Evolutionary conservation across 2,797 vertebrate species (phyloP).

Genomic region (Gymnoscopelus microlampas): DNA sequence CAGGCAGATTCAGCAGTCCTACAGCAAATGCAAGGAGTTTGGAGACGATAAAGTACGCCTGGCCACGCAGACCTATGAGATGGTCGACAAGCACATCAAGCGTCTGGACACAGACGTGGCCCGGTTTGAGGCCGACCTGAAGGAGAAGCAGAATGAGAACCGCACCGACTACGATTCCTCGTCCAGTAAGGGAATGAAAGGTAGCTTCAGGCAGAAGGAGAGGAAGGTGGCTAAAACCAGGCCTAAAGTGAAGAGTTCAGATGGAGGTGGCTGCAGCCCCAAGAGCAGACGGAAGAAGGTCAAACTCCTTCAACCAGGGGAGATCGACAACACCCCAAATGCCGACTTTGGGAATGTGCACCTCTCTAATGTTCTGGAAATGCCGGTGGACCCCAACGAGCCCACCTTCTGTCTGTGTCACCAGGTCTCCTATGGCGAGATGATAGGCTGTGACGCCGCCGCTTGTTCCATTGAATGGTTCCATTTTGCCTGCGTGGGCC

Average conservation of each 20-base stretch:
- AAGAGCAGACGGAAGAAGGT: constrained; percentile 94
- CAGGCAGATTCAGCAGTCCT: constrained; percentile 95
- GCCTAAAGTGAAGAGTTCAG: constrained; percentile 95
- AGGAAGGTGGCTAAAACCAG: constrained; percentile 92
- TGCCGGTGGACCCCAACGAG: constrained; percentile 99
- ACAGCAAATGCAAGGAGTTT: constrained; percentile 97
- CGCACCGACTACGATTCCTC: constrained; percentile 93
- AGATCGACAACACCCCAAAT: constrained; percentile 87
- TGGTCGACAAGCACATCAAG: constrained; percentile 98
- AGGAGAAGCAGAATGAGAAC: constrained; percentile 97
- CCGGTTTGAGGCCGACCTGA: constrained; percentile 95
- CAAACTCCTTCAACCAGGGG: constrained; percentile 88
- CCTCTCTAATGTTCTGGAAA: constrained; percentile 97
- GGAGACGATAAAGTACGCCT: constrained; percentile 99
- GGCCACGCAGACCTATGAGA: constrained; percentile 99
- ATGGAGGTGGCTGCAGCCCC: constrained; percentile 88
- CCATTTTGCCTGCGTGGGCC: constrained; percentile 97
- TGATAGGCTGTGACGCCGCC: constrained; percentile 99
- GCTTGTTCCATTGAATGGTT: constrained; percentile 99
- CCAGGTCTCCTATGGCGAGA: constrained; percentile 99
- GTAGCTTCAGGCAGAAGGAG: constrained; percentile 91
- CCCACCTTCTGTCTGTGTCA: constrained; percentile 99
- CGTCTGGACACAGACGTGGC: constrained; percentile 96
- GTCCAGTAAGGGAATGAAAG: constrained; percentile 97
- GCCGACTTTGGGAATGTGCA: constrained; percentile 95